These are phyloP conservation scores for Seriola quinqueradiata DNA, from an alignment of 2,113 vertebrate species.

Conservation along the genomic window DNA sequence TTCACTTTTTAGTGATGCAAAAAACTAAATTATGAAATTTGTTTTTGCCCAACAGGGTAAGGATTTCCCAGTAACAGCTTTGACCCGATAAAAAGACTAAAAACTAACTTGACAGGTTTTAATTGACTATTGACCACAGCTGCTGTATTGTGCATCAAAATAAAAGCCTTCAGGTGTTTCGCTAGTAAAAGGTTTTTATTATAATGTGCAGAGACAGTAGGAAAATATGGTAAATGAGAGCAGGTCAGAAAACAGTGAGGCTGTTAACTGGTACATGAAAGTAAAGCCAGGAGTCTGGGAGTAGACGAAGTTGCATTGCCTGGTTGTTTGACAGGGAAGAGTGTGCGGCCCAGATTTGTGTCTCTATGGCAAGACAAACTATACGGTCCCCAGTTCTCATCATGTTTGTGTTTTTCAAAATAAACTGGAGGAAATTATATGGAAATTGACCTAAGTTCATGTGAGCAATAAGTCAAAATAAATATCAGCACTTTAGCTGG, in stretches of 20 bases:
- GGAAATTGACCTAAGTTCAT: not conserved
- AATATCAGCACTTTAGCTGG: constrained; percentile 13
- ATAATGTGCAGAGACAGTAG: too few species aligned
- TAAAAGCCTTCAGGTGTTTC: not conserved
- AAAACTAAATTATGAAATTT: too few species aligned
- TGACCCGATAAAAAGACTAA: not conserved
- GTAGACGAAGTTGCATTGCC: too few species aligned
- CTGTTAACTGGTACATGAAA: too few species aligned
- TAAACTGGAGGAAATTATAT: not conserved
- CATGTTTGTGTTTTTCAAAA: not conserved
- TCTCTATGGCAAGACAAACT: too few species aligned
- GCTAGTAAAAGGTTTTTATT: not conserved
- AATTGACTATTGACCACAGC: not conserved
- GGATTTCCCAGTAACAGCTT: not conserved
- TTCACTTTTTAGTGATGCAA: not conserved
- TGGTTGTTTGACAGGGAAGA: too few species aligned
- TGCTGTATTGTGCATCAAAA: not conserved
- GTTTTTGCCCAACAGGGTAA: too few species aligned
- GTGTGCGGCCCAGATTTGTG: too few species aligned
- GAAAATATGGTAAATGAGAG: too few species aligned
- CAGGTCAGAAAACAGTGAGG: too few species aligned
- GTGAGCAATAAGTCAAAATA: not conserved
- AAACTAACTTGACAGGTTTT: not conserved
- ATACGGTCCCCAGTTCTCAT: not conserved
- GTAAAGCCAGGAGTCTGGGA: too few species aligned